These are phyloP conservation scores for Invenusta paracnida DNA, from an alignment of 2,888 invertebrate genomes.

Conservation along the genomic window DNA sequence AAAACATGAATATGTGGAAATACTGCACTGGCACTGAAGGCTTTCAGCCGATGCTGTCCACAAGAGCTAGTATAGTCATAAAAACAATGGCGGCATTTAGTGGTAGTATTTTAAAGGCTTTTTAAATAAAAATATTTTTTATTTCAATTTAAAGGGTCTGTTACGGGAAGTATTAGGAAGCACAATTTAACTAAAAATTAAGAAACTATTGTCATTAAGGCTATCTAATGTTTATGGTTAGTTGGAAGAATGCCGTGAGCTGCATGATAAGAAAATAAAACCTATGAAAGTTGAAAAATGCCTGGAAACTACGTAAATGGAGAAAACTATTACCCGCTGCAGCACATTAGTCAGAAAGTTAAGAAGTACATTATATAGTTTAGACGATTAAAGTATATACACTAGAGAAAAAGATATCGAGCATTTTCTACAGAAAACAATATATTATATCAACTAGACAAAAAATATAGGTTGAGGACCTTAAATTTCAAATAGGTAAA, in stretches of 20 bases:
- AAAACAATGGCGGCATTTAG: no score
- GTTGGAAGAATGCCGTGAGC: constrained; percentile 8
- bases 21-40: constrained; percentile 18
- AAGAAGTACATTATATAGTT: no score
- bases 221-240: no score
- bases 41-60: background rate
- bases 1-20: background rate
- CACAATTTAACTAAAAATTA: background rate
- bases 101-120: no score
- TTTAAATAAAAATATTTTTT: background rate
- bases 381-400: no score
- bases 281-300: background rate
- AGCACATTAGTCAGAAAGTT: background rate
- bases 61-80: background rate
- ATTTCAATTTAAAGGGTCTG: background rate
- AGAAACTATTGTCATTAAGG: background rate
- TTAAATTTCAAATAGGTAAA: background rate
- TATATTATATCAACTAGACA: background rate
- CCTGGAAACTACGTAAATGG: background rate
- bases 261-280: background rate
- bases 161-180: background rate
- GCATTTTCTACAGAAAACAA: constrained; percentile 26
- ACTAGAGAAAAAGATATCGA: background rate
- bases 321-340: background rate
- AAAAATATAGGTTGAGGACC: background rate